These are phyloP conservation scores for Beris morrisii DNA, from an alignment of 2,888 invertebrate species.

Conservation along the genomic window DNA sequence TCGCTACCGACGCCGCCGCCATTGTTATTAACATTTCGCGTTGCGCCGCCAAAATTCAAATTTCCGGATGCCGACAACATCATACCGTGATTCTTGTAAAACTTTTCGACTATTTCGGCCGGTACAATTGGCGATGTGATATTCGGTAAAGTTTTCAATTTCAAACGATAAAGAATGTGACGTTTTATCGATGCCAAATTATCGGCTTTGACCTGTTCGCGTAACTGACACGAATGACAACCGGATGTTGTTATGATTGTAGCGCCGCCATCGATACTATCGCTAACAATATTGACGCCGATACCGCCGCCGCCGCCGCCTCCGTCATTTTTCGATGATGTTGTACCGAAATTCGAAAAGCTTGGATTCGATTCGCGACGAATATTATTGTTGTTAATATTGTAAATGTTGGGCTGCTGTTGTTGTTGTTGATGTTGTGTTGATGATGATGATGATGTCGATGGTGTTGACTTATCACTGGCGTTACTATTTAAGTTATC, in stretches of 20 bases:
- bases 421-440: constrained; percentile 15
- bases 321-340: too few relatives aligned
- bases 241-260: constrained; percentile 41
- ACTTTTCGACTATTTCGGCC: constrained; percentile 59
- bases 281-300: constrained; percentile 8
- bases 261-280: constrained; percentile 17
- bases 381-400: constrained; percentile 19
- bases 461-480: constrained; percentile 20
- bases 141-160: constrained; percentile 65
- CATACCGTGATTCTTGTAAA: constrained; percentile 49
- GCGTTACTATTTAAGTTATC: constrained; percentile 6
- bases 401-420: constrained; percentile 20
- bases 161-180: constrained; percentile 66
- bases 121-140: constrained; percentile 66
- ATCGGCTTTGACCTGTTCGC: constrained; percentile 63
- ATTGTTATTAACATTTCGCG: too few relatives aligned
- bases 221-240: constrained; percentile 61
- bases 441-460: constrained; percentile 25
- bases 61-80: constrained; percentile 19
- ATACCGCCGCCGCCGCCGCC: neutral
- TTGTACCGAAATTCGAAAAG: constrained; percentile 6
- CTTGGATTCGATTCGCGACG: constrained; percentile 3
- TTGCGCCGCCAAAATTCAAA: too few relatives aligned
- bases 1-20: constrained; percentile 8
- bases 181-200: constrained; percentile 66